Evolutionary conservation across 1,140 invertebrate genomes (phyloP).

Genomic region (Drosophila punjabiensis): DNA sequence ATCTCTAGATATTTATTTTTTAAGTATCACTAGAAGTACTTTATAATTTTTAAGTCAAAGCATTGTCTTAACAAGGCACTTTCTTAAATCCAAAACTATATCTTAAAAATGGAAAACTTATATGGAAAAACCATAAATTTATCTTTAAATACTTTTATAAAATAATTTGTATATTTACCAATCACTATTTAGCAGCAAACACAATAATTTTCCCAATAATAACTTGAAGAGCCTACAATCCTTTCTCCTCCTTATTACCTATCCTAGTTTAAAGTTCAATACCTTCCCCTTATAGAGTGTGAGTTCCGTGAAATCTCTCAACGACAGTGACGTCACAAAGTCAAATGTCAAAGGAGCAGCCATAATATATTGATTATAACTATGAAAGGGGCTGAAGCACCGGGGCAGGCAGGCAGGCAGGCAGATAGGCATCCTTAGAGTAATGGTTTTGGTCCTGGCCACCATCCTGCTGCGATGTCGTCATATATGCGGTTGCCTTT

Average conservation of each 20-base stretch:
- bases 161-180: background rate
- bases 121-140: too few relatives aligned
- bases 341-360: slow-evolving; percentile 70
- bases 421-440: slow-evolving; percentile 20
- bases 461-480: slow-evolving; percentile 41
- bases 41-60: too few relatives aligned
- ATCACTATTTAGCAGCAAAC: background rate
- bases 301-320: slow-evolving; percentile 48
- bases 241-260: background rate
- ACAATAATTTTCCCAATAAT: too few relatives aligned
- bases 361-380: slow-evolving; percentile 79
- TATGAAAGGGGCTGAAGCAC: slow-evolving; percentile 54
- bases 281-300: background rate
- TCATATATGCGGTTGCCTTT: slow-evolving; percentile 79
- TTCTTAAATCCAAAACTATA: too few relatives aligned
- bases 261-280: background rate
- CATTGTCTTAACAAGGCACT: too few relatives aligned
- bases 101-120: too few relatives aligned
- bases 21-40: too few relatives aligned
- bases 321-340: slow-evolving; percentile 69
- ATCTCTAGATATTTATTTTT: too few relatives aligned
- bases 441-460: slow-evolving; percentile 18
- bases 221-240: background rate
- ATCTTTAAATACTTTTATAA: too few relatives aligned
- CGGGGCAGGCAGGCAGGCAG: slow-evolving; percentile 1